Conservation (phyloP, 1,140 invertebrate species). For the Drosophila yakuba region DNA sequence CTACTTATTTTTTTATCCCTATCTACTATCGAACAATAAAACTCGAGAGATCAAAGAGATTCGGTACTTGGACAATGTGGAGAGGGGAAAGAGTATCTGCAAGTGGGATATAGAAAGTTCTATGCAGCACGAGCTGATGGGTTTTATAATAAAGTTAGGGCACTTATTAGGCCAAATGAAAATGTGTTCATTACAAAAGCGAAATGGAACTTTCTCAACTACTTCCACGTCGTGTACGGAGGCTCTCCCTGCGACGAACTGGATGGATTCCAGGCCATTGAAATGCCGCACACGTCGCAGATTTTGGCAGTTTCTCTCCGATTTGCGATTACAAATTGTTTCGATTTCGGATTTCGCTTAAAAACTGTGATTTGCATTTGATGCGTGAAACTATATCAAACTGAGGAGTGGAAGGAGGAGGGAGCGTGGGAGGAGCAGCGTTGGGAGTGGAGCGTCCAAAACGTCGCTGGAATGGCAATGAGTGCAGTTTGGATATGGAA, state of each 20-base stretch:
- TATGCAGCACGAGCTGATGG: neutral
- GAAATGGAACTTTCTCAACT: slow-evolving; percentile 31
- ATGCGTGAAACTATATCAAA: slow-evolving; percentile 49
- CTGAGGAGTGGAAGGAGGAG: neutral
- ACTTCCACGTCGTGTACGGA: neutral
- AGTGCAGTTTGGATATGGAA: slow-evolving; percentile 11
- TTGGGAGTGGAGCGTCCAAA: slow-evolving; percentile 5
- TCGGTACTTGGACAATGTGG: neutral
- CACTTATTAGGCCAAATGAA: neutral
- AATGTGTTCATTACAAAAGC: slow-evolving; percentile 5
- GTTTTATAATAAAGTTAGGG: neutral
- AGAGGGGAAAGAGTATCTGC: neutral
- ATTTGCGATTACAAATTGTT: slow-evolving; percentile 31
- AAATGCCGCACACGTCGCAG: slow-evolving; percentile 16
- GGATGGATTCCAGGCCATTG: slow-evolving; percentile 24
- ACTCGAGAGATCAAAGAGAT: neutral
- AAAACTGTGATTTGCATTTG: slow-evolving; percentile 47
- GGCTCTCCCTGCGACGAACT: neutral
- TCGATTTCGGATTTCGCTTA: slow-evolving; percentile 40
- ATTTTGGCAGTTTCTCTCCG: slow-evolving; percentile 46
- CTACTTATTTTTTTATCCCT: slow-evolving; percentile 17
- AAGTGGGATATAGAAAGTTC: neutral
- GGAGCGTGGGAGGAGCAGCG: slow-evolving; percentile 3
- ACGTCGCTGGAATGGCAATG: slow-evolving; percentile 47
- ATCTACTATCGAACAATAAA: slow-evolving; percentile 24